phyloP scores from a whole-genome alignment of 2,113 vertebrate species.

The Haemorhous mexicanus region DNA sequence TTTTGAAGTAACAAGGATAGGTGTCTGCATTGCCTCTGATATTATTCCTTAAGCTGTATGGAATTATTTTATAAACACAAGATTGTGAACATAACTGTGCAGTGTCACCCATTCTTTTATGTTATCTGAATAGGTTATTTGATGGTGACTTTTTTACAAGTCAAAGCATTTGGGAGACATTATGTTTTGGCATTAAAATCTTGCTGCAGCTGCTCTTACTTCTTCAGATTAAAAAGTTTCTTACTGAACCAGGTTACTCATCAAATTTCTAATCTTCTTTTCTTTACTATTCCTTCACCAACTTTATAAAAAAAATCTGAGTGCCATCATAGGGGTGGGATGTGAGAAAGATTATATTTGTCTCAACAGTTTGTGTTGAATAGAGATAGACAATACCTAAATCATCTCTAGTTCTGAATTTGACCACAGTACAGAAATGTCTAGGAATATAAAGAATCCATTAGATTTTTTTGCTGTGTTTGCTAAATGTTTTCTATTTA shows the following conservation, averaged over 20 bases:
- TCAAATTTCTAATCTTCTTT: background rate
- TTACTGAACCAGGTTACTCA: background rate
- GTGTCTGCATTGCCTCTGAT: background rate
- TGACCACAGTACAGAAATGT: background rate
- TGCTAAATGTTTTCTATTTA: background rate
- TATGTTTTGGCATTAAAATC: background rate
- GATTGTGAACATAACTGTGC: background rate
- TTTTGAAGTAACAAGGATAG: background rate
- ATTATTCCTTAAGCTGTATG: background rate
- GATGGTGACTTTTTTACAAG: background rate
- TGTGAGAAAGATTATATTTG: background rate
- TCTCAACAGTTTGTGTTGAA: background rate
- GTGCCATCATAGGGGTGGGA: background rate
- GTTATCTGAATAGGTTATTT: background rate
- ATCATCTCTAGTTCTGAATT: background rate
- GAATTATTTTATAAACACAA: background rate
- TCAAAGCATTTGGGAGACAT: background rate
- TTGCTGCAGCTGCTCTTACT: background rate
- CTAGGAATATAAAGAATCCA: background rate
- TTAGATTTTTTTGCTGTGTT: background rate
- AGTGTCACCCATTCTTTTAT: background rate
- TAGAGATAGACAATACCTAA: background rate
- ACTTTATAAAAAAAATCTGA: background rate
- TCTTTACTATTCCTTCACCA: background rate
- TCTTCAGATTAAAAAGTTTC: background rate